These are phyloP conservation scores for Aethes cnicana DNA, from an alignment of 2,888 invertebrate genomes.

Conservation along the genomic window DNA sequence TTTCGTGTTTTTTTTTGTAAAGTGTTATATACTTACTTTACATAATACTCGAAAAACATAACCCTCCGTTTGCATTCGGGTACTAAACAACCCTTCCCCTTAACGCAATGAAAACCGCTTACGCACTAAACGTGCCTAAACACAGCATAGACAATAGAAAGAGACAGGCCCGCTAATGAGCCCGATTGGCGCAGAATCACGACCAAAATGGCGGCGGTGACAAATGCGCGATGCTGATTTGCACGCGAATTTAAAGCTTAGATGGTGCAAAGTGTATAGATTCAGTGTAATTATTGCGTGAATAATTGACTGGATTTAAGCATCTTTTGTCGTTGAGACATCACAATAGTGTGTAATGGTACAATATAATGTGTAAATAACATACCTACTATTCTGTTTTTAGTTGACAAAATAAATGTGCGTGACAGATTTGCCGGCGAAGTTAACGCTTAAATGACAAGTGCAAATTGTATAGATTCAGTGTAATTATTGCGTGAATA, in stretches of 20 bases:
- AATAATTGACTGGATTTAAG: no score
- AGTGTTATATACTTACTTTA: background rate
- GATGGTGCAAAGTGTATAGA: background rate
- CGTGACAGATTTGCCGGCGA: slow-evolving; percentile 17
- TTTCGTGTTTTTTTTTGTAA: no score
- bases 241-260: slow-evolving; percentile 17
- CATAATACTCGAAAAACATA: background rate
- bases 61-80: no score
- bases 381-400: no score
- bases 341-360: no score
- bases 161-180: slow-evolving; percentile 52
- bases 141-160: slow-evolving; percentile 28
- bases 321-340: no score
- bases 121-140: slow-evolving; percentile 12
- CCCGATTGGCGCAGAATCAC: slow-evolving; percentile 64
- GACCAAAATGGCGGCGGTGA: slow-evolving; percentile 46
- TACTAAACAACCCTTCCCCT: background rate
- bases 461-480: background rate
- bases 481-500: background rate
- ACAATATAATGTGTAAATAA: no score
- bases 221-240: slow-evolving; percentile 25
- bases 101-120: slow-evolving; percentile 1
- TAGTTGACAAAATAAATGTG: no score
- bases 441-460: slow-evolving; percentile 16
- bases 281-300: background rate